These are phyloP conservation scores for Rhodophaea formosa DNA, from an alignment of 2,888 invertebrate genomes.

Conservation along the genomic window DNA sequence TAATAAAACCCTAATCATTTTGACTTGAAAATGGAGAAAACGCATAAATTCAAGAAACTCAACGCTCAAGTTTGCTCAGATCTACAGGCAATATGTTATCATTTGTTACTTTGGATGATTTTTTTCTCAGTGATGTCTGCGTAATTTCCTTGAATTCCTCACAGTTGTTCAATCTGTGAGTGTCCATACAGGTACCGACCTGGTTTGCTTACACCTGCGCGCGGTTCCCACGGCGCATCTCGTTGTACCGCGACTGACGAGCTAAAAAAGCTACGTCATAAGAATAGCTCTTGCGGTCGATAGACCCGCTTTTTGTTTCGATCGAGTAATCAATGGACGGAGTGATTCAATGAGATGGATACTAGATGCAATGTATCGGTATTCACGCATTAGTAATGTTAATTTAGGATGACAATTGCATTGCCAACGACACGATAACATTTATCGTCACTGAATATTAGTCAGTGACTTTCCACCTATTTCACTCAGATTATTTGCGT, in stretches of 20 bases:
- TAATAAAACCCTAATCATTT: too few relatives aligned
- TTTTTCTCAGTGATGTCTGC: neutral
- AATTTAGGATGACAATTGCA: too few relatives aligned
- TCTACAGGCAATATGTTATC: too few relatives aligned
- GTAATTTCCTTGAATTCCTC: slow-evolving; percentile 2
- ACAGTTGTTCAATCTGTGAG: slow-evolving; percentile 11
- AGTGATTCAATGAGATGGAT: slow-evolving; percentile 6
- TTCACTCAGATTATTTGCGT: too few relatives aligned
- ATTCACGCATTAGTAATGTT: too few relatives aligned
- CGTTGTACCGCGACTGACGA: slow-evolving; percentile 15
- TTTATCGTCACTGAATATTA: too few relatives aligned
- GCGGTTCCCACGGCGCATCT: slow-evolving; percentile 27
- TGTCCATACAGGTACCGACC: slow-evolving; percentile 3
- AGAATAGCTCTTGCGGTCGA: slow-evolving; percentile 13
- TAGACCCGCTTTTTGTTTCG: slow-evolving; percentile 12
- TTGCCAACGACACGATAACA: too few relatives aligned
- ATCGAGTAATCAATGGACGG: slow-evolving; percentile 2
- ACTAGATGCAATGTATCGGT: neutral
- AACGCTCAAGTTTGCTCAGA: too few relatives aligned
- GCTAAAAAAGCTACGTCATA: slow-evolving; percentile 12
- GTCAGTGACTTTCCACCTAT: too few relatives aligned
- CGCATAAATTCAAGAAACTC: too few relatives aligned
- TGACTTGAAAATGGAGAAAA: too few relatives aligned
- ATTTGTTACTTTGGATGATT: too few relatives aligned
- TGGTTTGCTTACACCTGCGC: slow-evolving; percentile 24